Evolutionary conservation across 2,797 vertebrate species (phyloP), one percentile per base, ranked within the genome.

Genomic region (Pyrocephalus nanus): DNA sequence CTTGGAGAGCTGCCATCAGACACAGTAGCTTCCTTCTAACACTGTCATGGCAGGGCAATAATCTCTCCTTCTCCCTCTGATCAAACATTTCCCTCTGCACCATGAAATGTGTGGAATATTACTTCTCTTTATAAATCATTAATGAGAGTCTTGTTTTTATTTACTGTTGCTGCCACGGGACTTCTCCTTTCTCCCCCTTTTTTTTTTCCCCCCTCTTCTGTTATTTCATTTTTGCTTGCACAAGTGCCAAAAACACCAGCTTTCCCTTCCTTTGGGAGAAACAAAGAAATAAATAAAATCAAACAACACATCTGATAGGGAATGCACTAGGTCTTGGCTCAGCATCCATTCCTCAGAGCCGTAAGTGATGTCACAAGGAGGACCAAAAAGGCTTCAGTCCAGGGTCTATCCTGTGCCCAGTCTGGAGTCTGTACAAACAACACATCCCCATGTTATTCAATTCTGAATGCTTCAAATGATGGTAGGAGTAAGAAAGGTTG

Each of bases 1-100:
- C 38, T 91, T 96, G 96, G 95, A 96, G 45, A 86, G 65, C 69
- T 92, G 91, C 93, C 93, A 95, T 73, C 45, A 70, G 38, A 86
- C 83, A 89, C 86, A 85, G 83, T 89, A 85, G 84, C 72, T 62
- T 93, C 57, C 89, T 95, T 72, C 93, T 94, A 75, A 83, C 72
- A 93, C 65, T 0, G 0, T 65, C 14, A 10, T 65, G 60, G 45
- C 50, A 95, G 34, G 22, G 72, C 72, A 91, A 66, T 77, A 94
- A 75, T 91, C 53, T 90, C 57, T 64, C 25, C 29, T 86, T 76
- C 53, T 93, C 74, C n/a, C 40, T 94, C 48, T 91, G 65, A 93
- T 92, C 92, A 95, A 92, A 77, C 54, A 83, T 87, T 87, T 93
- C 72, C 69, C 53, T 61, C 81, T 93, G 61, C 30, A 81, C 57